Percentiles rank a stretch among this genome's conserved stretches.
Conservation (phyloP, 2,888 invertebrate species). For the Xylota segnis region DNA sequence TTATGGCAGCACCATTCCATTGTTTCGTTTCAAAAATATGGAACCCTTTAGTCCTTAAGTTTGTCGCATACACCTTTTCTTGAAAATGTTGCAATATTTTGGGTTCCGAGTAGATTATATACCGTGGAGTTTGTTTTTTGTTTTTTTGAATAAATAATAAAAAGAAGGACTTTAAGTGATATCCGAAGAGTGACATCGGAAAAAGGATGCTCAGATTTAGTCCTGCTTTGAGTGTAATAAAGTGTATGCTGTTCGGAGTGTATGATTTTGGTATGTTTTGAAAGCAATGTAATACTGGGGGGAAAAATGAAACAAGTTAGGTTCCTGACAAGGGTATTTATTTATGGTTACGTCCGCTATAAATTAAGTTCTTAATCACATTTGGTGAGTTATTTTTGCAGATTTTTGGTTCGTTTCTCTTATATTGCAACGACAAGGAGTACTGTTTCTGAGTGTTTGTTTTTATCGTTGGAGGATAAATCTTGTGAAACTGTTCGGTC, state of each 20-base stretch:
- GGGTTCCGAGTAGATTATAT: conserved; percentile 6
- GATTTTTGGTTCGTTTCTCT: not conserved
- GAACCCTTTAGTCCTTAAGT: conserved; percentile 13
- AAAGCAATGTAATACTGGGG: conserved; percentile 20
- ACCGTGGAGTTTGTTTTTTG: not conserved
- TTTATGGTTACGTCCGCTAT: conserved; percentile 58
- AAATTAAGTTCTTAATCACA: conserved; percentile 62
- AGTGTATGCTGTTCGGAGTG: conserved; percentile 8
- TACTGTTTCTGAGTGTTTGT: conserved; percentile 7
- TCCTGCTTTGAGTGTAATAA: not conserved
- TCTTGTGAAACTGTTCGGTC: conserved; percentile 18
- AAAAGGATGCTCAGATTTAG: conserved; percentile 20
- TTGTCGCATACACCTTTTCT: conserved; percentile 10
- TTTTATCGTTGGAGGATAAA: conserved; percentile 19
- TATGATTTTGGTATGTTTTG: conserved; percentile 12
- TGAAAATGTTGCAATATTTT: not conserved
- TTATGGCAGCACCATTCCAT: conserved; percentile 10
- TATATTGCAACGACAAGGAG: conserved; percentile 1
- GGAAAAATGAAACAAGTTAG: conserved; percentile 40
- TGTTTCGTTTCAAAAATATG: conserved; percentile 10
- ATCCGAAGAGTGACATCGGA: conserved; percentile 29
- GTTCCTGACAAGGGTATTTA: conserved; percentile 66
- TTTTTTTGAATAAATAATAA: not conserved
- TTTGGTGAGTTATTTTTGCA: conserved; percentile 22
- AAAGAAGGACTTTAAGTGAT: conserved; percentile 19